Evolutionary conservation across 2,888 invertebrate species (phyloP), one percentile per base, ranked within the genome.

Genomic region (Taenaris catops): DNA sequence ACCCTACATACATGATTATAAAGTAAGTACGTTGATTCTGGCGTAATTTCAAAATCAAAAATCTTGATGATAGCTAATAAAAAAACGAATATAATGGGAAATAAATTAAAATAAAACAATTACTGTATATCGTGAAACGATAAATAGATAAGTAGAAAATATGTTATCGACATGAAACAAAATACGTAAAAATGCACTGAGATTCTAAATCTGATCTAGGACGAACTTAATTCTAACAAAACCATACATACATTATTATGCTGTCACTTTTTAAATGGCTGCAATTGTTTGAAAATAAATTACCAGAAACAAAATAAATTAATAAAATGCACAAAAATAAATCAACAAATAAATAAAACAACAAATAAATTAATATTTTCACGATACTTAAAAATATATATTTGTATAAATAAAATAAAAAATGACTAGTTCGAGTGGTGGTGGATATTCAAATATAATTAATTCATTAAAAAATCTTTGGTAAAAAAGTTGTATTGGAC

Each of bases 361-460:
- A n/a, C n/a, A n/a, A n/a, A n/a, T n/a, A n/a, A n/a, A n/a, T n/a
- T n/a, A n/a, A n/a, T n/a, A n/a, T n/a, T n/a, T n/a, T n/a, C n/a
- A n/a, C n/a, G n/a, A n/a, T n/a, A n/a, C n/a, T n/a, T n/a, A n/a
- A 16, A 29, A 23, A 18, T 37, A 18, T 41, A 38, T 34, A 25
- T 37, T 28, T 32, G 34, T 16, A 27, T 23, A 24, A 28, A 34
- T 37, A 28, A 36, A 19, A 34, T 25, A 25, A 36, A 42, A 46
- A 63, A 64, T 75, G 83, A 83, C 81, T 80, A 83, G 76, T 69
- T 72, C 76, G 70, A 61, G 58, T 51, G 67, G 61, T 61, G 42
- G 60, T 56, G 63, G 55, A 46, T 19, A 26, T 11, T 36, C 25
- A 34, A 33, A 20, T 14, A 23, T 36, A 26, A 38, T 33, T 31